phyloP scores from a whole-genome alignment of 2,888 invertebrate species.

The Strigamia crassipes region DNA sequence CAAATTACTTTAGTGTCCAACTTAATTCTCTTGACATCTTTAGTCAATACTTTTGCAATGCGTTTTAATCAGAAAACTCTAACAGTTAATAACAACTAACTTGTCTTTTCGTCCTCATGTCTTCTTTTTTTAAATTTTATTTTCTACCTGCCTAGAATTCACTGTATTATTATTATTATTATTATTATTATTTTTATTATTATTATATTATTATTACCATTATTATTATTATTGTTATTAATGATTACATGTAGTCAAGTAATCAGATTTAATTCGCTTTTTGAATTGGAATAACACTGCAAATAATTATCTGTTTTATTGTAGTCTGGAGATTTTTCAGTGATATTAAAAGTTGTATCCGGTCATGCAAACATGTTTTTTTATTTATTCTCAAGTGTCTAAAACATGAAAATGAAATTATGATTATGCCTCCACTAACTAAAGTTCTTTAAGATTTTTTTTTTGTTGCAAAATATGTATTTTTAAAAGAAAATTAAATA shows the following conservation, averaged over 20 bases:
- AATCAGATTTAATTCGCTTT: conserved; percentile 38
- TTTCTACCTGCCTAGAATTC: conserved; percentile 23
- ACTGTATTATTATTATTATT: conserved; percentile 16
- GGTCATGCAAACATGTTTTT: conserved; percentile 11
- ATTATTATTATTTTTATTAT: neutral
- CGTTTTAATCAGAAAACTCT: neutral
- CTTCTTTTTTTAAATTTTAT: conserved; percentile 11
- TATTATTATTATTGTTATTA: neutral
- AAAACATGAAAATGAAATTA: too few relatives aligned
- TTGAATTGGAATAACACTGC: conserved; percentile 40
- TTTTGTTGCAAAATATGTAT: too few relatives aligned
- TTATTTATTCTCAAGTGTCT: neutral
- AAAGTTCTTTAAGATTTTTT: too few relatives aligned
- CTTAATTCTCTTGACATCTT: conserved; percentile 14
- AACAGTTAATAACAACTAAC: neutral
- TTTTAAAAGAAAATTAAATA: too few relatives aligned
- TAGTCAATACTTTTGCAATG: conserved; percentile 21
- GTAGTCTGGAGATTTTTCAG: conserved; percentile 37
- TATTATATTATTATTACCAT: neutral
- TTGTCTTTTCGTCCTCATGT: neutral
- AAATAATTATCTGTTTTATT: conserved; percentile 36
- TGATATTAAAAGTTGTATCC: conserved; percentile 41
- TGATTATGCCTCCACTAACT: too few relatives aligned
- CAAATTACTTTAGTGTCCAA: neutral
- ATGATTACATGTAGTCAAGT: conserved; percentile 26